Base-by-base conservation (phyloP, 2,888 invertebrate species). In the Troilus luridus region DNA sequence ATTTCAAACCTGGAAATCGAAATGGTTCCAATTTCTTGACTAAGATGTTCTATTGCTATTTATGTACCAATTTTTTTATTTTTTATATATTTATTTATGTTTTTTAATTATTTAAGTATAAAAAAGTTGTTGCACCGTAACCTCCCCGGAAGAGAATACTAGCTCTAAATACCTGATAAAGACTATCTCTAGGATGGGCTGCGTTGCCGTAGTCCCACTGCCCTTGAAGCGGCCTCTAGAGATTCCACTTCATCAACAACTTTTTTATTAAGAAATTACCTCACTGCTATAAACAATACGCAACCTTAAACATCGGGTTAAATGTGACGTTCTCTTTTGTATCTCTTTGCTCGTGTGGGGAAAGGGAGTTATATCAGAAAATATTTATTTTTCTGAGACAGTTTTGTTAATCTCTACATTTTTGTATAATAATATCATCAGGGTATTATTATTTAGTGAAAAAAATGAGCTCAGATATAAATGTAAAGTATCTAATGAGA, bases 211-310 rank as follows among this genome's bases (percentile, higher is more conserved):
- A 64, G n/a, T 64, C 27, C 72, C 17, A 77, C 0, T 77, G 72
- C 41, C 72, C 72, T 77, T 77, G 72, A 77, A 77, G 41, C 72
- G 41, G 72, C 9, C 9, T 77, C 27, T 14, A 67, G 41, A 19
- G 72, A 77, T 77, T 77, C 72, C 72, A 41, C 41, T 77, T 41
- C 72, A 77, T 77, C 72, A 19, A 77, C 72, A 77, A 77, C 1
- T 17, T 77, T 41, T 77, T 27, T 77, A 77, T 77, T 77, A 41
- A 77, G 27, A 19, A 77, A 77, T 77, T 77, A 17, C 72, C 27
- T 77, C 27, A 77, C 17, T 41, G 0, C 27, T 77, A 77, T 27
- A 77, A 77, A 77, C 72, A 41, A 77, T 77, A 77, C 72, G 72
- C 27, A 77, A 19, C 72, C 72, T 17, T 41, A 27, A 41, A 41